Percentiles rank a stretch among this genome's conserved stretches.
These are phyloP conservation scores for Melanchra persicariae DNA, from an alignment of 2,888 invertebrate genomes.

Conservation along the genomic window DNA sequence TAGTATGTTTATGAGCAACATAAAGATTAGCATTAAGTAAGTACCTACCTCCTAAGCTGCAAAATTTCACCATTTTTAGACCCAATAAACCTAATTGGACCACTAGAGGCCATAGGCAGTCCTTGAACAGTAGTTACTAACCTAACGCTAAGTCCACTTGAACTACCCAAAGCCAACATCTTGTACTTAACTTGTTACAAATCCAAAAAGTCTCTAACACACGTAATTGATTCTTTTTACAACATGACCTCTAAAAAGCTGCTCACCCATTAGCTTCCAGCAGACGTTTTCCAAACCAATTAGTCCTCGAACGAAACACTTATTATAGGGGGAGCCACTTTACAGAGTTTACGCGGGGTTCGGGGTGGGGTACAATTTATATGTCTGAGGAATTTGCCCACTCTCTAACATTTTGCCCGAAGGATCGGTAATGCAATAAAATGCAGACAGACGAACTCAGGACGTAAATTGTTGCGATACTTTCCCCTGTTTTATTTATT, in stretches of 20 bases:
- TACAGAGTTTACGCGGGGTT: conserved; percentile 24
- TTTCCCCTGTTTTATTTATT: not conserved
- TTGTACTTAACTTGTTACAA: conserved; percentile 6
- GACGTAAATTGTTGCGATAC: conserved; percentile 63
- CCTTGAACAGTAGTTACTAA: not conserved
- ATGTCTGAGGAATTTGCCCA: conserved; percentile 76
- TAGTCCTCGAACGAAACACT: conserved; percentile 54
- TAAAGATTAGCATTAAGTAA: not conserved
- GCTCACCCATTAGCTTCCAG: conserved; percentile 47
- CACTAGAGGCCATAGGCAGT: not conserved
- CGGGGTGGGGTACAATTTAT: conserved; percentile 70
- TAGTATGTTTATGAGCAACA: not conserved
- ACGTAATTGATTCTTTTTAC: conserved; percentile 43
- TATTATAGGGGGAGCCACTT: conserved; percentile 50
- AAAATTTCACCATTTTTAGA: not conserved
- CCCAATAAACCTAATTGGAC: not conserved
- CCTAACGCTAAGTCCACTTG: not conserved
- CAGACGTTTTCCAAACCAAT: conserved; percentile 53
- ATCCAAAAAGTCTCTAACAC: conserved; percentile 26
- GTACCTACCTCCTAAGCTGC: too few relatives aligned
- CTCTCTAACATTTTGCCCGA: conserved; percentile 70
- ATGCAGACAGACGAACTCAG: conserved; percentile 73
- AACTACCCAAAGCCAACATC: conserved; percentile 10
- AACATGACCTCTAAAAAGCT: conserved; percentile 30
- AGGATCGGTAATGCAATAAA: conserved; percentile 81